phyloP scores from a whole-genome alignment of 2,797 vertebrate species.

The Fistularia commersonii region DNA sequence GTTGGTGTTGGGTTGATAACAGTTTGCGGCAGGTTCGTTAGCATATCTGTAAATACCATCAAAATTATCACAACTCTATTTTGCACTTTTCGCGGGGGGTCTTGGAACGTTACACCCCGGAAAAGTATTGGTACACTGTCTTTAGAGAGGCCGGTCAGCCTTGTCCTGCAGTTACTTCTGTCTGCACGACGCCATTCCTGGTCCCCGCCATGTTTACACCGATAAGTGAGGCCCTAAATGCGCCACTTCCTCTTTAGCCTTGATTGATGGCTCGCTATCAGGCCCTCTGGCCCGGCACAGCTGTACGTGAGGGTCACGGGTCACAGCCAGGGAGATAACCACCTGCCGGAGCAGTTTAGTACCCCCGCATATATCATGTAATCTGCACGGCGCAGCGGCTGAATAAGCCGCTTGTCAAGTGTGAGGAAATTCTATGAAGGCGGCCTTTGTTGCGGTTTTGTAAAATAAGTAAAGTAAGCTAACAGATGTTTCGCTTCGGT shows the following conservation, averaged over 20 bases:
- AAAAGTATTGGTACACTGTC: too few species aligned
- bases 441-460: slow-evolving; percentile 33
- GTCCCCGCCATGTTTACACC: slow-evolving; percentile 29
- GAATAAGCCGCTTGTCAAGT: slow-evolving; percentile 13
- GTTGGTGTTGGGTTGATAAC: too few species aligned
- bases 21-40: too few species aligned
- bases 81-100: too few species aligned
- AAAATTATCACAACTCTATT: too few species aligned
- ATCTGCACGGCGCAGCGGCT: slow-evolving; percentile 13
- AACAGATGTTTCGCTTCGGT: slow-evolving; percentile 45
- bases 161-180: background rate
- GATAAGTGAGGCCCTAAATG: slow-evolving; percentile 50
- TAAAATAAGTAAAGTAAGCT: slow-evolving; percentile 48
- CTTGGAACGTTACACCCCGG: too few species aligned
- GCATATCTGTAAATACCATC: too few species aligned
- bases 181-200: slow-evolving; percentile 10
- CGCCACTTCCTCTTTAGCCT: slow-evolving; percentile 54
- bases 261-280: slow-evolving; percentile 60
- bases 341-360: slow-evolving; percentile 55
- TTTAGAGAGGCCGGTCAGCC: too few species aligned
- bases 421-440: slow-evolving; percentile 38
- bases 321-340: slow-evolving; percentile 65
- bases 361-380: slow-evolving; percentile 24
- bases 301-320: slow-evolving; percentile 54
- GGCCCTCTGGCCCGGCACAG: slow-evolving; percentile 35